phyloP scores from a whole-genome alignment of 2,888 invertebrate genomes.

The Caenorhabditis wallacei region DNA sequence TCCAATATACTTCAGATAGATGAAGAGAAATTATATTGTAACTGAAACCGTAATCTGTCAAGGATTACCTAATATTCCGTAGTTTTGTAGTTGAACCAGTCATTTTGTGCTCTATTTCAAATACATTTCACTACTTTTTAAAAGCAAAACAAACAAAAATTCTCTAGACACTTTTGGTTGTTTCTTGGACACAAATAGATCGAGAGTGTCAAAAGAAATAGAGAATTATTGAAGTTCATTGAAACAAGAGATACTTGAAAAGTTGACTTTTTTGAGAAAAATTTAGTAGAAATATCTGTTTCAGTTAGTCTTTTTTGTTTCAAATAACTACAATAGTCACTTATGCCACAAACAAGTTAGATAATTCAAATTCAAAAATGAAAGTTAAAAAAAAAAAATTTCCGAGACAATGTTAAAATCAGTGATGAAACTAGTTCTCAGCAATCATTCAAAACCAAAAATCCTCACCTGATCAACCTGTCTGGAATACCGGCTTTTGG shows the following conservation, averaged over 20 bases:
- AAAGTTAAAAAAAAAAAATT: no score
- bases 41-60: background rate
- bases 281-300: slow-evolving; percentile 6
- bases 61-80: background rate
- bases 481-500: slow-evolving; percentile 31
- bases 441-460: no score
- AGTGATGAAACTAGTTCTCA: no score
- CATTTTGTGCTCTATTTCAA: background rate
- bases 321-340: background rate
- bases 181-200: slow-evolving; percentile 23
- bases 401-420: no score
- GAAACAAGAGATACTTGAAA: slow-evolving; percentile 31
- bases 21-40: background rate
- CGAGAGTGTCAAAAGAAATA: background rate
- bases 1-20: background rate
- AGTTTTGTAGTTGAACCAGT: slow-evolving; percentile 6
- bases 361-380: no score
- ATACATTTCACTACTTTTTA: slow-evolving; percentile 13
- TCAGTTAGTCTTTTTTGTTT: slow-evolving; percentile 18
- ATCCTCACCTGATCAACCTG: slow-evolving; percentile 41
- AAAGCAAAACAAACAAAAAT: slow-evolving; percentile 22
- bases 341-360: no score
- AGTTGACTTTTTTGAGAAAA: background rate
- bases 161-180: slow-evolving; percentile 40
- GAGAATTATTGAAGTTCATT: slow-evolving; percentile 27